A percentile compares a stretch with the other conserved stretches of the same genome.
Evolutionary conservation across 2,888 invertebrate genomes (phyloP).

Genomic region (Calliopum simillimum): DNA sequence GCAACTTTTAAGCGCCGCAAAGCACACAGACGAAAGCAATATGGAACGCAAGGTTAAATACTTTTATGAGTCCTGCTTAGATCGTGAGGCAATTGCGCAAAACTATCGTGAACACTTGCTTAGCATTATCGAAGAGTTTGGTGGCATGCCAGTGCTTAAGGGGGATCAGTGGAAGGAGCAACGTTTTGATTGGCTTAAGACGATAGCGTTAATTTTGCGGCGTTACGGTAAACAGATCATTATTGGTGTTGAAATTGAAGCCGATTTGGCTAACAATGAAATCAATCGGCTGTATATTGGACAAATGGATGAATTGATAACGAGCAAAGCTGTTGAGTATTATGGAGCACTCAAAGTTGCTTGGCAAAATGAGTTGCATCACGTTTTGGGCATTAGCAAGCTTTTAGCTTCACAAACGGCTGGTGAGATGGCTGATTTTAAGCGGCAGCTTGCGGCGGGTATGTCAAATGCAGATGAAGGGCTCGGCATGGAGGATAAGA

Average conservation of each 20-base stretch:
- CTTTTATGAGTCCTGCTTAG: conserved; percentile 62
- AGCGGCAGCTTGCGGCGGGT: conserved; percentile 48
- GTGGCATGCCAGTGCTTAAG: conserved; percentile 60
- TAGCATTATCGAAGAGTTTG: conserved; percentile 54
- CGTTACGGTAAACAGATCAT: conserved; percentile 57
- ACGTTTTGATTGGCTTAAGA: conserved; percentile 57
- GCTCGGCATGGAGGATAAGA: conserved; percentile 49
- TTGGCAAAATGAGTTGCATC: conserved; percentile 45
- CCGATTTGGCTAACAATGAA: conserved; percentile 54
- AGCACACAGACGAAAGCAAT: conserved; percentile 49
- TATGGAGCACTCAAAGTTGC: conserved; percentile 36
- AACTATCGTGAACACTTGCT: conserved; percentile 50
- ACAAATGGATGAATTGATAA: conserved; percentile 49
- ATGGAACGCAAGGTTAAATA: conserved; percentile 60
- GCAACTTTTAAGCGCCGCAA: conserved; percentile 49
- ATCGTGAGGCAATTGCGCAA: conserved; percentile 31
- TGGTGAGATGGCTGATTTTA: conserved; percentile 50
- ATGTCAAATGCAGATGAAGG: conserved; percentile 46
- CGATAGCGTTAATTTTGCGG: conserved; percentile 53
- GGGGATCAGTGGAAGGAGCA: conserved; percentile 55
- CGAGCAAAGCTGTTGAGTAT: conserved; percentile 38
- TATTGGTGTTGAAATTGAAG: conserved; percentile 52
- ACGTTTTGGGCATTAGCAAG: conserved; percentile 51
- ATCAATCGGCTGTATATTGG: conserved; percentile 57
- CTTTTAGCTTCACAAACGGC: conserved; percentile 47